Evolutionary conservation across 2,113 vertebrate genomes (phyloP).

Genomic region (Alexandromys fortis): DNA sequence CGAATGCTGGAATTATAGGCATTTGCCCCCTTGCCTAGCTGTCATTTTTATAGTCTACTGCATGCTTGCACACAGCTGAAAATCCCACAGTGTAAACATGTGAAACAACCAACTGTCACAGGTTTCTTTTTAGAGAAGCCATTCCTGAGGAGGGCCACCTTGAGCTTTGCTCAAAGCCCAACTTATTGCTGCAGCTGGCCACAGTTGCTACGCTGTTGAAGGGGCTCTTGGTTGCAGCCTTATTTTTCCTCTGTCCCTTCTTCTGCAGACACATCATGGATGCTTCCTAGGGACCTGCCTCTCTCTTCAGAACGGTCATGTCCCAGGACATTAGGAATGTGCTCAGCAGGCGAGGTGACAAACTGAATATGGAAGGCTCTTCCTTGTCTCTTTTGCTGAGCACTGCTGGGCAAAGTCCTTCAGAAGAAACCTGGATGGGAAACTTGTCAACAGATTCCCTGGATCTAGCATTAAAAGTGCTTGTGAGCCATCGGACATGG

Average conservation of each 20-base stretch:
- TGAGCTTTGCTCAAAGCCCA: not conserved
- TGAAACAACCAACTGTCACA: fast-evolving
- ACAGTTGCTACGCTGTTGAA: not conserved
- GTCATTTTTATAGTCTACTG: not conserved
- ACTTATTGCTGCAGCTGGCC: not conserved
- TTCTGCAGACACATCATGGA: not conserved
- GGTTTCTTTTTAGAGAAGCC: no score
- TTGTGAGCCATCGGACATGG: not conserved
- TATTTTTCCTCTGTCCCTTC: not conserved
- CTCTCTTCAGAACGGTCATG: not conserved
- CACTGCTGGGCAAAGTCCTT: not conserved
- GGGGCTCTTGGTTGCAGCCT: not conserved
- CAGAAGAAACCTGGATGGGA: not conserved
- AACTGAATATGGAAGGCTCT: not conserved
- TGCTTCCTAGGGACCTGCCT: not conserved
- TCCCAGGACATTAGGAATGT: not conserved
- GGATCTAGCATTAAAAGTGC: not conserved
- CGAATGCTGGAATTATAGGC: not conserved
- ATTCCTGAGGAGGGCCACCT: not conserved
- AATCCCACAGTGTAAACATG: not conserved
- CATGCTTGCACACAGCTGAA: not conserved
- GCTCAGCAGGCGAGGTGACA: not conserved
- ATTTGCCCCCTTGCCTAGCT: not conserved
- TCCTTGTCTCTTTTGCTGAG: not conserved
- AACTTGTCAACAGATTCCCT: not conserved